Evolutionary conservation across 2,888 invertebrate species (phyloP).

Genomic region (Eupeodes latifasciatus): DNA sequence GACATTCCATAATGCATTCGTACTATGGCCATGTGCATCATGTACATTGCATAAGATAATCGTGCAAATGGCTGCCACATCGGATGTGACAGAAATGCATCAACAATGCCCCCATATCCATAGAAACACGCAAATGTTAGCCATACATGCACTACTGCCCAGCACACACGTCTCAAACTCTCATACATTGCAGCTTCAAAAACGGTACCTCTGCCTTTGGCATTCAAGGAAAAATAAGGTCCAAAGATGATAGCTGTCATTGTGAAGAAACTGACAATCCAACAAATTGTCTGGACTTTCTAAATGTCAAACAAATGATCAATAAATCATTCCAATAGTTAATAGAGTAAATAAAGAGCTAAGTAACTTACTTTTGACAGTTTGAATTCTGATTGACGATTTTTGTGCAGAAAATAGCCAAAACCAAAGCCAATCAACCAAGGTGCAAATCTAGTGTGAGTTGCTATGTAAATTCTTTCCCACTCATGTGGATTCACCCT

Average conservation of each 20-base stretch:
- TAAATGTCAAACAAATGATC: neutral
- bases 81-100: conserved; percentile 67
- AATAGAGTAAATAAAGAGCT: too few relatives aligned
- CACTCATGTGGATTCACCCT: conserved; percentile 25
- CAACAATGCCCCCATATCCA: conserved; percentile 73
- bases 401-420: conserved; percentile 79
- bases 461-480: conserved; percentile 77
- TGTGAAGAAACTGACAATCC: conserved; percentile 54
- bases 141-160: conserved; percentile 72
- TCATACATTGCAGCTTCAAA: conserved; percentile 71
- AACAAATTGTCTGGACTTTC: conserved; percentile 40
- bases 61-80: conserved; percentile 76
- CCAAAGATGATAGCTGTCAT: conserved; percentile 65
- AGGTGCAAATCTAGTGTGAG: conserved; percentile 79
- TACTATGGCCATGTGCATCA: conserved; percentile 70
- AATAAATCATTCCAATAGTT: too few relatives aligned
- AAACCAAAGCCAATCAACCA: conserved; percentile 81
- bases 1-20: conserved; percentile 44
- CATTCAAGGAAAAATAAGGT: conserved; percentile 32
- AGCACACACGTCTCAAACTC: conserved; percentile 64
- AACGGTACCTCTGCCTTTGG: conserved; percentile 18
- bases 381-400: conserved; percentile 69
- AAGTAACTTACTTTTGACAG: conserved; percentile 7
- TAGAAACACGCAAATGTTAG: conserved; percentile 75
- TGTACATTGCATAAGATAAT: conserved; percentile 72